Evolutionary conservation across 2,888 invertebrate species (phyloP), one percentile per base, ranked within the genome.

Genomic region (Protonemura montana): DNA sequence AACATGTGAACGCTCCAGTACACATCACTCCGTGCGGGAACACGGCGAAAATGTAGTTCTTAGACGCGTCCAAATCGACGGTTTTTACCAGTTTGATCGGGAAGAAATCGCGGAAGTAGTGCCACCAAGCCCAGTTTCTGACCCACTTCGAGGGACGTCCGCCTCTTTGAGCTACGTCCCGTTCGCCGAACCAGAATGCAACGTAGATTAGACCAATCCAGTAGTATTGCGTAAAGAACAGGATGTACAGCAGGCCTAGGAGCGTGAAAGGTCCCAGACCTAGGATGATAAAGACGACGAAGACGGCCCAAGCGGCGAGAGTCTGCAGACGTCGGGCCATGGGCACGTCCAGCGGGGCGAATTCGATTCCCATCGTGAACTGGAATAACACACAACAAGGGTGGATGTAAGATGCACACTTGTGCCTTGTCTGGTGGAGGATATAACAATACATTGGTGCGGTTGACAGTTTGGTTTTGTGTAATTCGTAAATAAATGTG

Each of bases 11-110:
- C 0, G 95, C 94, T 0, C 98, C 98, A 29, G 95, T 94, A 83
- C 96, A 95, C 26, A 98, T 92, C 0, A 98, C 93, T 0, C 99
- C 99, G 91, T 99, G 99, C 0, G 99, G 99, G 91, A 97, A 98
- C 87, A 95, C 94, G 3, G 97, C 97, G 87, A 97, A 94, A 25
- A 98, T 92, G 90, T 98, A 98, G 91, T 97, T 97, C 89, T 93
- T 94, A 76, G 94, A 92, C 0, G 97, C 95, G 89, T 96, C 95
- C 86, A 99, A 90, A 1, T 98, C 97, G 0, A 93, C 94, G 0
- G 97, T 97, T 91, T 97, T 97, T 0, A 97, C 94, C 77, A 98
- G 92, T 87, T 94, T 94, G 28, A 97, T 92, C 0, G 99, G 98
- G 90, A 98, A 99, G 90, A 97, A 99, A 88, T 82, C 82, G 13